Conservation (phyloP, 2,888 invertebrate genomes). For the Ceriagrion tenellum region DNA sequence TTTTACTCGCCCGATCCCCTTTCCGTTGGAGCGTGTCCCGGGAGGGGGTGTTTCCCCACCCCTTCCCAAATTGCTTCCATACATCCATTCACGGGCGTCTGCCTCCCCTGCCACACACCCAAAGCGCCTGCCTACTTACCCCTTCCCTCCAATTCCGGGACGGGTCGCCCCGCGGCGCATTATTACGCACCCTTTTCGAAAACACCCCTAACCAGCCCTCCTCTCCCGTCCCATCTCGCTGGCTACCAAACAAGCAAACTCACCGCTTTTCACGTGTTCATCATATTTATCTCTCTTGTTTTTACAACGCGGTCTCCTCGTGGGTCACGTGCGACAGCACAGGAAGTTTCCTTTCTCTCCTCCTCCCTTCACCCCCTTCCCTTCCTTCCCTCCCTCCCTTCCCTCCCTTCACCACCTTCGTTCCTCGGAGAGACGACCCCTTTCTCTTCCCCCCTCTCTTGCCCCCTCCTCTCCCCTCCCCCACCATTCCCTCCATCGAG, state of each 20-base stretch:
- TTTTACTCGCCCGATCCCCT: background rate
- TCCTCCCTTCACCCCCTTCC: background rate
- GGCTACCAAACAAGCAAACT: background rate
- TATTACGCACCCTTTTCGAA: background rate
- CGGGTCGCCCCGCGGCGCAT: background rate
- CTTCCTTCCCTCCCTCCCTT: no score
- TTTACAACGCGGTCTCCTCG: slow-evolving; percentile 47
- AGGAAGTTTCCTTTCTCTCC: no score
- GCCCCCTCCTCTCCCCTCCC: no score
- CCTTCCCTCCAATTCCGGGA: background rate
- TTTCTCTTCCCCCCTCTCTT: no score
- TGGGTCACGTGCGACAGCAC: slow-evolving; percentile 54
- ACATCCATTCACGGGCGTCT: no score
- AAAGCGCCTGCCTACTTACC: background rate
- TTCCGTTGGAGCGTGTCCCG: background rate
- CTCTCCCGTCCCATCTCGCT: background rate
- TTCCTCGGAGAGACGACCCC: no score
- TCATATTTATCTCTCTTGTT: slow-evolving; percentile 60
- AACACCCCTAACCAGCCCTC: background rate
- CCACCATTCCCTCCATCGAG: no score
- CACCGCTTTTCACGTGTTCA: slow-evolving; percentile 46
- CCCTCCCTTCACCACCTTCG: no score
- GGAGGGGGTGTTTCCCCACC: no score
- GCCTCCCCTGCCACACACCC: no score
- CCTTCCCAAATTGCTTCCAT: no score